Conservation (phyloP, 2,888 invertebrate genomes). For the Sicus ferrugineus region DNA sequence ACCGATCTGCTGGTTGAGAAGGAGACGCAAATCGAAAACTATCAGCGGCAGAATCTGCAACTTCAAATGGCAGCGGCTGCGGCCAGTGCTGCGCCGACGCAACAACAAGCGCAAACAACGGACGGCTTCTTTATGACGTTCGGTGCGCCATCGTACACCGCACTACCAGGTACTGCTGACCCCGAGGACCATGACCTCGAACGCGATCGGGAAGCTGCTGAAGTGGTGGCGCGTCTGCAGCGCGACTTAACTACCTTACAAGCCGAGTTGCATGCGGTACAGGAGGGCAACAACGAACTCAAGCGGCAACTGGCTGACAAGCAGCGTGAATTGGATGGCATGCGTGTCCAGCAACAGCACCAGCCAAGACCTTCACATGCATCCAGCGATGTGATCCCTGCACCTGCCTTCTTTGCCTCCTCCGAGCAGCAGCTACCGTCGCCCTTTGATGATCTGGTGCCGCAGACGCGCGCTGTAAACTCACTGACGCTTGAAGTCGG, state of each 20-base stretch:
- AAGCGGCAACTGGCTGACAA: slow-evolving; percentile 44
- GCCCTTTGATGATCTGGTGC: slow-evolving; percentile 60
- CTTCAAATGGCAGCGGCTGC: slow-evolving; percentile 52
- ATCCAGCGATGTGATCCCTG: slow-evolving; percentile 45
- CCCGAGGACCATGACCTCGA: slow-evolving; percentile 36
- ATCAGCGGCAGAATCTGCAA: slow-evolving; percentile 60
- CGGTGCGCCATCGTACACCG: slow-evolving; percentile 32
- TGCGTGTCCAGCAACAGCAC: slow-evolving; percentile 41
- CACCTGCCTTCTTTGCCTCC: slow-evolving; percentile 56
- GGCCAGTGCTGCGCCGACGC: slow-evolving; percentile 34
- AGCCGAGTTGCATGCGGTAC: slow-evolving; percentile 38
- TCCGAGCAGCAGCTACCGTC: slow-evolving; percentile 50
- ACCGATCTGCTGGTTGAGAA: slow-evolving; percentile 67
- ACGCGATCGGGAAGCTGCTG: slow-evolving; percentile 38
- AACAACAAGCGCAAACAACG: slow-evolving; percentile 29
- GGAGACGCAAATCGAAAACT: slow-evolving; percentile 65
- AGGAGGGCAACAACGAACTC: slow-evolving; percentile 45
- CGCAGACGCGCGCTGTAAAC: slow-evolving; percentile 28
- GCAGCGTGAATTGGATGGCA: slow-evolving; percentile 45
- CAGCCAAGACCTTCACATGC: slow-evolving; percentile 29
- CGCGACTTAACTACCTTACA: slow-evolving; percentile 41
- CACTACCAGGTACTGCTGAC: not conserved
- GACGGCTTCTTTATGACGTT: slow-evolving; percentile 42
- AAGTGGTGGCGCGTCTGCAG: slow-evolving; percentile 41
- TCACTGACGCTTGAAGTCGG: not conserved